A percentile compares a stretch with the other conserved stretches of the same genome.
Conservation (phyloP, 2,797 vertebrate species). For the Chelmon rostratus region DNA sequence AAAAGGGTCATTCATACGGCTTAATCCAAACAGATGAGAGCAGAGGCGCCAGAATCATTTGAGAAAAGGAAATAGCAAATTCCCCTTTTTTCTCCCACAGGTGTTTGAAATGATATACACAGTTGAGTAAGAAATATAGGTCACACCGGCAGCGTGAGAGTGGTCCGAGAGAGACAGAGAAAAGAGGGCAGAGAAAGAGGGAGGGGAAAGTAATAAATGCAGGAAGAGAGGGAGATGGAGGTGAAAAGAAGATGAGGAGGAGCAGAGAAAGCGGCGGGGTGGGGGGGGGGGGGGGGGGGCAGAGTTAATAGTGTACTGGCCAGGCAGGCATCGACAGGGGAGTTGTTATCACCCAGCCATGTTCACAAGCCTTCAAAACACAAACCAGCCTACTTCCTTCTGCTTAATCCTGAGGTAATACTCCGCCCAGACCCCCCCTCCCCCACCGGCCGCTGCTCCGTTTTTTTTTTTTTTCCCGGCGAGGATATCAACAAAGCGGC, state of each 20-base stretch:
- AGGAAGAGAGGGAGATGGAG: slow-evolving; percentile 60
- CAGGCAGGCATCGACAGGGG: slow-evolving; percentile 70
- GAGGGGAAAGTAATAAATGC: slow-evolving; percentile 62
- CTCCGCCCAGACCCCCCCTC: slow-evolving; percentile 48
- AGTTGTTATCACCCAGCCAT: slow-evolving; percentile 76
- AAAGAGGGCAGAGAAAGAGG: slow-evolving; percentile 43
- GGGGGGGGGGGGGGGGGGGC: slow-evolving; percentile 43
- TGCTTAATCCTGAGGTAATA: slow-evolving; percentile 77
- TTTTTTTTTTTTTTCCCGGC: slow-evolving; percentile 18
- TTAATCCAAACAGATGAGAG: slow-evolving; percentile 76
- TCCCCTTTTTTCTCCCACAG: slow-evolving; percentile 59
- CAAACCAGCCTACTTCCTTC: slow-evolving; percentile 67
- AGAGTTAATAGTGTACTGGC: slow-evolving; percentile 63
- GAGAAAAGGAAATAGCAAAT: slow-evolving; percentile 71
- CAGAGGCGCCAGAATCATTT: slow-evolving; percentile 55
- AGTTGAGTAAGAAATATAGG: slow-evolving; percentile 79
- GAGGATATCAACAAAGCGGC: slow-evolving; percentile 67
- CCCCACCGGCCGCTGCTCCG: slow-evolving; percentile 58
- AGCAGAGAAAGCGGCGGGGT: slow-evolving; percentile 50
- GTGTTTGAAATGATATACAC: slow-evolving; percentile 79
- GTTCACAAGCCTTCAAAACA: slow-evolving; percentile 78
- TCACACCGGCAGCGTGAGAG: slow-evolving; percentile 64
- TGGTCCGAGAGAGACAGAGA: slow-evolving; percentile 39
- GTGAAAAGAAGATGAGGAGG: slow-evolving; percentile 73
- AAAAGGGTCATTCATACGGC: slow-evolving; percentile 60